phyloP scores from a whole-genome alignment of 2,113 vertebrate genomes.

The Dipodomys merriami region DNA sequence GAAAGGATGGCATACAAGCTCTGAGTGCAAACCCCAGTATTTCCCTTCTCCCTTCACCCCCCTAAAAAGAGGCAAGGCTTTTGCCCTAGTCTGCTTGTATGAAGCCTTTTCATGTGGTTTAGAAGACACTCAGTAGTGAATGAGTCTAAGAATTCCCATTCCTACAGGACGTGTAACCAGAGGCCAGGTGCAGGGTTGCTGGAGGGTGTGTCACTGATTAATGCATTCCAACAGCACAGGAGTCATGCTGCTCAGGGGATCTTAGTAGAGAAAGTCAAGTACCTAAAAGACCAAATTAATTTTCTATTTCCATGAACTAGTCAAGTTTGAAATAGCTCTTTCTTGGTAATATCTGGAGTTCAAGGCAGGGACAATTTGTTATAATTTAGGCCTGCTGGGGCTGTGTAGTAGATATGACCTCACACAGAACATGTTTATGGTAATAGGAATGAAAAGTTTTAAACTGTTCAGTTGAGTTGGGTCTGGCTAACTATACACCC shows the following conservation, averaged over 20 bases:
- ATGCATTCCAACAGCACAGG: not conserved
- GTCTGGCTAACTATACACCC: not conserved
- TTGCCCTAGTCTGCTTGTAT: not conserved
- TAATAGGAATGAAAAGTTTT: too few relatives aligned
- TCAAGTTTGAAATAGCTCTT: not conserved
- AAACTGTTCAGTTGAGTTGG: not conserved
- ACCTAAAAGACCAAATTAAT: not conserved
- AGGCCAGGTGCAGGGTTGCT: not conserved
- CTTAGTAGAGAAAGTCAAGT: not conserved
- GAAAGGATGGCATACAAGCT: too few relatives aligned
- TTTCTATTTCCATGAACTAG: not conserved
- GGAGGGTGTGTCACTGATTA: not conserved
- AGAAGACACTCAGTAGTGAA: not conserved
- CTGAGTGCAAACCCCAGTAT: too few relatives aligned
- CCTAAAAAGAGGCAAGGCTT: not conserved
- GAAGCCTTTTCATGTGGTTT: not conserved
- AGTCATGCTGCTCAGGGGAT: not conserved
- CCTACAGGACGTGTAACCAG: not conserved
- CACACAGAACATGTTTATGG: not conserved
- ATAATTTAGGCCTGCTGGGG: not conserved
- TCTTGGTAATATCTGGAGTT: not conserved
- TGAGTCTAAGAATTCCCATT: not conserved
- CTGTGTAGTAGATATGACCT: not conserved
- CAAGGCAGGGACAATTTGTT: not conserved
- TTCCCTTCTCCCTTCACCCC: too few relatives aligned